Conservation (phyloP, 2,797 vertebrate species). For the Spinibarbus caldwelli region DNA sequence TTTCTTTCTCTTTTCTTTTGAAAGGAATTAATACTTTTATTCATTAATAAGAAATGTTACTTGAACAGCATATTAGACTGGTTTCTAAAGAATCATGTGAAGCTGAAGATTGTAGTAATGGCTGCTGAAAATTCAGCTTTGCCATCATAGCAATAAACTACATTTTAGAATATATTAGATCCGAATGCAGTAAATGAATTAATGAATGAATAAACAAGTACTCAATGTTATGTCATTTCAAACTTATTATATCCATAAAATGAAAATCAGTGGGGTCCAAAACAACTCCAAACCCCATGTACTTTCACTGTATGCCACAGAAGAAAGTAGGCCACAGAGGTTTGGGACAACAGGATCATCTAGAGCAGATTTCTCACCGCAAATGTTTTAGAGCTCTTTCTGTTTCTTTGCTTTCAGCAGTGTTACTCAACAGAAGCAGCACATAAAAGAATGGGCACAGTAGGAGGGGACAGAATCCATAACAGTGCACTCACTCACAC, state of each 20-base stretch:
- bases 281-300: background rate
- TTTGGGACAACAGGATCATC: background rate
- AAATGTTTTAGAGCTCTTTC: background rate
- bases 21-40: background rate
- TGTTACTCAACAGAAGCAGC: constrained; percentile 24
- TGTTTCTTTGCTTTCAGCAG: background rate
- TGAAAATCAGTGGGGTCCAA: background rate
- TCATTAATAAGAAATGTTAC: background rate
- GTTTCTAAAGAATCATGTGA: background rate
- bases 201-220: background rate
- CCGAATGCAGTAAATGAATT: background rate
- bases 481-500: constrained; percentile 21
- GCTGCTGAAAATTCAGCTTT: background rate
- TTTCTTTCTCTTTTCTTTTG: too few species aligned
- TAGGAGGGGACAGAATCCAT: constrained; percentile 24
- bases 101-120: background rate
- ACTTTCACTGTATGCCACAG: background rate
- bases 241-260: background rate
- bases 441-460: constrained; percentile 47
- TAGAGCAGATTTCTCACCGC: background rate
- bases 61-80: background rate
- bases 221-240: background rate
- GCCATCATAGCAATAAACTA: background rate
- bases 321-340: background rate
- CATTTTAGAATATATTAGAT: background rate